phyloP scores from a whole-genome alignment of 2,113 vertebrate genomes.

The Bucco capensis region DNA sequence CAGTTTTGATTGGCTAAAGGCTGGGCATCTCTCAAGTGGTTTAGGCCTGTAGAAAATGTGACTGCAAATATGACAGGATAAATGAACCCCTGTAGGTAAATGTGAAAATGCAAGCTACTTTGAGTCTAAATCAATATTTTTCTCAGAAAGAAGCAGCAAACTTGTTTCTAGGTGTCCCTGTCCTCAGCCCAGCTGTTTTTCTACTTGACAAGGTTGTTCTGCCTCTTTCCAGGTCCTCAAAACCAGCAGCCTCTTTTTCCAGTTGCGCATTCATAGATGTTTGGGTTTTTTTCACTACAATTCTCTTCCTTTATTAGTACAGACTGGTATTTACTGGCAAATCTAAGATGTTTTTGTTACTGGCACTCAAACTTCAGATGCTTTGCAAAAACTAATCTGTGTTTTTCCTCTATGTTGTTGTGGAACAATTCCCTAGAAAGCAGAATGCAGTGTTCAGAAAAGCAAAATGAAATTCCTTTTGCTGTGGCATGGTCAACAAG shows the following conservation, averaged over 20 bases:
- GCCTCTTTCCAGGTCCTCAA: background rate
- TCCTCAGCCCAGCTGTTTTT: background rate
- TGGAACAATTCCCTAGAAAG: background rate
- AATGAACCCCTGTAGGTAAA: background rate
- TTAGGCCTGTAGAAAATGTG: background rate
- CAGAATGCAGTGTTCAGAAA: background rate
- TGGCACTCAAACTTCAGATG: background rate
- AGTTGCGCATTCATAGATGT: background rate
- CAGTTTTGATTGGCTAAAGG: background rate
- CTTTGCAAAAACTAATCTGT: background rate
- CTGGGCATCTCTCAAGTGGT: background rate
- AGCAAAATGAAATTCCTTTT: background rate
- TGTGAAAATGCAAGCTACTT: background rate
- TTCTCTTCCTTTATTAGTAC: background rate
- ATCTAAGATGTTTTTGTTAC: background rate
- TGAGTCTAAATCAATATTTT: background rate
- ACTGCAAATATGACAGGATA: background rate
- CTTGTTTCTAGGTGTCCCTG: background rate
- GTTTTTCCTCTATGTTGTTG: background rate
- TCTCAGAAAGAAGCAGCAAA: background rate
- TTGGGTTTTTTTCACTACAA: too few relatives aligned
- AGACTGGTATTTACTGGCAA: background rate
- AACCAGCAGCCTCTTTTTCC: background rate
- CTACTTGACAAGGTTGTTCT: background rate
- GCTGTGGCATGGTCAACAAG: background rate